Evolutionary conservation across 2,888 invertebrate species (phyloP), one percentile per base, ranked within the genome.

Genomic region (Cosmopolites sordidus): DNA sequence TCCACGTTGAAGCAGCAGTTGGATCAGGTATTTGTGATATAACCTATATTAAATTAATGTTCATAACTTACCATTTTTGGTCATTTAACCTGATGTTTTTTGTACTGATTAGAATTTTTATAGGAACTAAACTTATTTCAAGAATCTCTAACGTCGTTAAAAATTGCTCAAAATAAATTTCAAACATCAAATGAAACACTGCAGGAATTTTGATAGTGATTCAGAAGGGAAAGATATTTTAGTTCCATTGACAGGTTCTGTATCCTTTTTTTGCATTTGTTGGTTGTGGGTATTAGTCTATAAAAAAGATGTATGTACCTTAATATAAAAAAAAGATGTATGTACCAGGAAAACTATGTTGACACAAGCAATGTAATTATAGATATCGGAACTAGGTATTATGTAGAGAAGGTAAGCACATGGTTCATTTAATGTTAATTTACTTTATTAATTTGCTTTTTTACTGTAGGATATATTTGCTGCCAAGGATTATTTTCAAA

Each of bases 341-440:
- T 77, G 95, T 98, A 38, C 91, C 93, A 37, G 98, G 97, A 1
- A 83, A 83, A 64, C 79, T 98, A 53, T n/a, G 81, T 83, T 56
- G 89, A 96, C 69, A 83, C 89, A 27, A 83, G 91, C 48, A 87
- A 87, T 72, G 93, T 96, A 47, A 79, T 97, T 22, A 89, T 98
- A 61, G 97, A 98, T 73, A 87, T 98, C 69, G 98, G 98, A 45
- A 97, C 98, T 46, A 95, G 97, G 58, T 98, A 98, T 74, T 98
- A 89, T 77, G 90, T 90, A 15, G 90, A 96, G 74, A 94, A 94
- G 82, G 92, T 91, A 72, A 69, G 45, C n/a, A 6, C 11, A 12
- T 33, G 3, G 8, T 22, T 22, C 8, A 3, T 9, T 3, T 12
- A 33, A 33, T 33, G 12, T 12, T 33, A 12, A 33, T 33, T 33